phyloP scores from a whole-genome alignment of 2,113 vertebrate genomes.

The Oryctolagus cuniculus region mOryCun1.1 NC_091453.1:96262501-96263000 shows the following conservation, averaged over 20 bases:
- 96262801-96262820: conserved; percentile 46
- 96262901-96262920: not conserved
- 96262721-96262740: not conserved
- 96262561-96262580: too few relatives aligned
- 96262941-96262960: not conserved
- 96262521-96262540: too few relatives aligned
- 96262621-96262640: too few relatives aligned
- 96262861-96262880: not conserved
- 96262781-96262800: not conserved
- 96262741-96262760: not conserved
- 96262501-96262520: too few relatives aligned
- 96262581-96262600: too few relatives aligned
- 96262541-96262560: too few relatives aligned
- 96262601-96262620: too few relatives aligned
- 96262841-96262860: not conserved
- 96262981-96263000: not conserved
- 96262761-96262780: not conserved
- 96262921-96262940: not conserved
- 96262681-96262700: not conserved
- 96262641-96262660: too few relatives aligned
- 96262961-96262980: not conserved
- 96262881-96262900: not conserved
- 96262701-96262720: conserved; percentile 2
- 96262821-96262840: conserved; percentile 27
- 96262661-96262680: too few relatives aligned